Conservation (phyloP, 2,888 invertebrate genomes). For the Conomelus anceps region DNA sequence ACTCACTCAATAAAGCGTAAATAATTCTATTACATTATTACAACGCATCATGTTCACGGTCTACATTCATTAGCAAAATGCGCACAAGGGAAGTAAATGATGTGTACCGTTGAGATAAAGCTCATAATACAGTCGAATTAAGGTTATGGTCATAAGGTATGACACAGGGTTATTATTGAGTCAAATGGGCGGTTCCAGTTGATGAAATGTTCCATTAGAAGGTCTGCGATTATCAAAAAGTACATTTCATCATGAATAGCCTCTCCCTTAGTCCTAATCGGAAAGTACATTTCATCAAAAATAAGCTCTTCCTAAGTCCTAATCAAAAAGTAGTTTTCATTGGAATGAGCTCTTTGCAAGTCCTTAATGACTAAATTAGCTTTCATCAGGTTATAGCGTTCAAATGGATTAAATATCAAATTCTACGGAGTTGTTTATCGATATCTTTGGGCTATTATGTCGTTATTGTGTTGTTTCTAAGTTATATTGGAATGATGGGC, state of each 20-base stretch:
- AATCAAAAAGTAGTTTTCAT: too few relatives aligned
- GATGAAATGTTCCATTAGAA: not conserved
- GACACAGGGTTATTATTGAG: not conserved
- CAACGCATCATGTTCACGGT: too few relatives aligned
- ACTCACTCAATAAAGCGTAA: too few relatives aligned
- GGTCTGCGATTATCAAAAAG: not conserved
- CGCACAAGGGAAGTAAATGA: not conserved
- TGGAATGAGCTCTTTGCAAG: too few relatives aligned
- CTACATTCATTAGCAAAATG: not conserved
- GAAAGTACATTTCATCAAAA: not conserved
- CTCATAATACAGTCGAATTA: not conserved
- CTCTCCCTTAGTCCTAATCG: not conserved
- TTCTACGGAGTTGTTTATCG: not conserved
- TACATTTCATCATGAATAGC: not conserved
- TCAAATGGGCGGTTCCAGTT: not conserved
- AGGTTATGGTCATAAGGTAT: not conserved
- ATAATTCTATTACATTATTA: not conserved
- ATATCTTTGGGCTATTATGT: too few relatives aligned
- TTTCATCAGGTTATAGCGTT: not conserved
- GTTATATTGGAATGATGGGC: too few relatives aligned
- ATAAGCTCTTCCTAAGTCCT: not conserved
- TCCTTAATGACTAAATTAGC: not conserved
- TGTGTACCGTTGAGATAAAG: not conserved
- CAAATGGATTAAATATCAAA: not conserved
- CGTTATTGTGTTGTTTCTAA: too few relatives aligned